Percentiles rank a stretch among this genome's conserved stretches.
Evolutionary conservation across 2,888 invertebrate species (phyloP).

Genomic region (Tiphia femorata): DNA sequence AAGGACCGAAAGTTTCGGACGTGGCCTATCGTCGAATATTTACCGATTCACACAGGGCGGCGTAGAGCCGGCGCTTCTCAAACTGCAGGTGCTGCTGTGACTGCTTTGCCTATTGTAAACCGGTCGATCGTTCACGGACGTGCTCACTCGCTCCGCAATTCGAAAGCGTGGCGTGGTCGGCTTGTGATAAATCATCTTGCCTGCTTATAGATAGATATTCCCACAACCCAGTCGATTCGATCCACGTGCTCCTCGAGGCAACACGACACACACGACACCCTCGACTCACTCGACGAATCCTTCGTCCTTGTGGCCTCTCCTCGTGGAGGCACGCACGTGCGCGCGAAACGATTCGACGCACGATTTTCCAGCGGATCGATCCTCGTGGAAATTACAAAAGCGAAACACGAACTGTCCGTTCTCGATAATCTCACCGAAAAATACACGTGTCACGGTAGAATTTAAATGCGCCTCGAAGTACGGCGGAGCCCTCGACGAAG

Average conservation of each 20-base stretch:
- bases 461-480: too few relatives aligned
- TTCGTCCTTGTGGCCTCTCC: background rate
- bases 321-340: background rate
- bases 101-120: conserved; percentile 59
- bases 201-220: too few relatives aligned
- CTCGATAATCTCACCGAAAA: too few relatives aligned
- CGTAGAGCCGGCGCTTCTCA: conserved; percentile 53
- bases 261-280: background rate
- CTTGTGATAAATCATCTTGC: conserved; percentile 65
- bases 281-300: background rate
- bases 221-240: too few relatives aligned
- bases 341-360: background rate
- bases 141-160: conserved; percentile 65
- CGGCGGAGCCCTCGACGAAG: background rate
- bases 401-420: too few relatives aligned
- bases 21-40: conserved; percentile 20
- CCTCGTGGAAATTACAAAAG: too few relatives aligned
- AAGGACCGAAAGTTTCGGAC: background rate
- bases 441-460: too few relatives aligned
- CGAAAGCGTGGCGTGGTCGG: conserved; percentile 66
- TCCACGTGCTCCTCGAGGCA: background rate
- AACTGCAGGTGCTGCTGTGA: conserved; percentile 60
- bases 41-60: conserved; percentile 65
- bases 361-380: background rate
- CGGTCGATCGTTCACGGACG: conserved; percentile 62